Evolutionary conservation across 2,113 vertebrate species (phyloP).

Genomic region (Ciconia boyciana): DNA sequence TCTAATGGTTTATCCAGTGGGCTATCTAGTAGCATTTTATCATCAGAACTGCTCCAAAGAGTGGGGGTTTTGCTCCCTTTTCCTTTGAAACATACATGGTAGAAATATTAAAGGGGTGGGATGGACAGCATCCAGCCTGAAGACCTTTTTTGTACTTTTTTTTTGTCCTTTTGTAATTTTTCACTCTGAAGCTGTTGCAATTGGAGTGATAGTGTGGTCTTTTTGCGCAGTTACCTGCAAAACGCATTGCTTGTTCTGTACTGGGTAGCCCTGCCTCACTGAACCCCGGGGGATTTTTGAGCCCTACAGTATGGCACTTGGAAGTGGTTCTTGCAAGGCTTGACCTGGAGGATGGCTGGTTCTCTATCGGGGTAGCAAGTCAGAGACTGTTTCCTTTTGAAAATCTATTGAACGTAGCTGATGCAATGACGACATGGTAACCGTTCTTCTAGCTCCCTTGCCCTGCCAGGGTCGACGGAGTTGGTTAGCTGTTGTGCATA

Average conservation of each 20-base stretch:
- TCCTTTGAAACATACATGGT: not conserved
- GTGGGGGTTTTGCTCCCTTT: not conserved
- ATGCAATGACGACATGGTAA: accelerated
- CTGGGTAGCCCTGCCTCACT: not conserved
- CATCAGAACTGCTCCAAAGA: not conserved
- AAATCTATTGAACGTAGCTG: not conserved
- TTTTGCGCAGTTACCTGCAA: not conserved
- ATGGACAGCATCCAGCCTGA: not conserved
- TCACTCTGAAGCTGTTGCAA: not conserved
- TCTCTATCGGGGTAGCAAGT: not conserved
- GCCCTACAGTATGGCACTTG: not conserved
- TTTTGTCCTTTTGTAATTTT: not conserved
- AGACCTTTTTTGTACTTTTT: not conserved
- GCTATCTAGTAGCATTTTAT: not conserved
- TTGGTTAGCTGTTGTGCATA: not conserved
- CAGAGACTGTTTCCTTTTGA: not conserved
- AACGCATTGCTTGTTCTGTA: accelerated
- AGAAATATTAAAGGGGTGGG: not conserved
- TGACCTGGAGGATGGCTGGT: not conserved
- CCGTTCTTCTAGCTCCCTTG: not conserved
- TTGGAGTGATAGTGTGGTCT: not conserved
- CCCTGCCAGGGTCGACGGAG: not conserved
- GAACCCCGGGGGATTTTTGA: not conserved
- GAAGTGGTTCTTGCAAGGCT: not conserved
- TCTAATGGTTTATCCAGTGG: not conserved